Evolutionary conservation across 2,888 invertebrate species (phyloP), one percentile per base, ranked within the genome.

Genomic region (Brenthis daphne): DNA sequence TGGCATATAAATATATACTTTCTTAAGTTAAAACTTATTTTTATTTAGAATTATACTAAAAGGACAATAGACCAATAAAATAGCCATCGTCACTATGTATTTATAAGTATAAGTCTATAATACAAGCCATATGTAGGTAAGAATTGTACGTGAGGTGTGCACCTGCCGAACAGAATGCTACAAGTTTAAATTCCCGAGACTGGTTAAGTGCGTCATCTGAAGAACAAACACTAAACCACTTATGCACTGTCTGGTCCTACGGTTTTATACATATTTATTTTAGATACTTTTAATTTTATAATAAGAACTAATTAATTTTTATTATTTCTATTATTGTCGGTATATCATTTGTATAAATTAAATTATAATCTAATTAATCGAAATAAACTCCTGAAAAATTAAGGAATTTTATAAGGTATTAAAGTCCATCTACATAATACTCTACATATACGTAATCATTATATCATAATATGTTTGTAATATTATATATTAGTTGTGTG

Each of bases 211-310:
- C 70, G 60, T 70, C 66, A 68, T 71, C 72, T 70, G 71, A 75
- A 74, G 77, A 75, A 75, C 71, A 77, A 76, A 77, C 77, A 77
- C 78, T 78, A 75, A 75, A 73, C 69, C 67, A 68, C 73, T 60
- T 69, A 67, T 75, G 70, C 69, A 73, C 73, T 69, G 72, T 71
- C 71, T 73, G 68, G 66, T 64, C 65, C 65, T 60, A 60, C 29
- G 5, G 50, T 50, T 60, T 60, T n/a, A 16, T 33, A 60, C 5
- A 60, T n/a, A n/a, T 50, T n/a, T 50, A 50, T 33, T 60, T 50
- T 50, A 16, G n/a, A 16, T 16, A 14, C 1, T 29, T 8, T 48
- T 48, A 50, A 29, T 33, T 16, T 29, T 29, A 4, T 60, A 60
- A 60, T n/a, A n/a, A 16, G 8, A 50, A 50, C 12, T 12, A 50